Percentiles rank a stretch among this genome's conserved stretches.
These are phyloP conservation scores for Plemyria rubiginata DNA, from an alignment of 2,888 invertebrate genomes.

Conservation along the genomic window DNA sequence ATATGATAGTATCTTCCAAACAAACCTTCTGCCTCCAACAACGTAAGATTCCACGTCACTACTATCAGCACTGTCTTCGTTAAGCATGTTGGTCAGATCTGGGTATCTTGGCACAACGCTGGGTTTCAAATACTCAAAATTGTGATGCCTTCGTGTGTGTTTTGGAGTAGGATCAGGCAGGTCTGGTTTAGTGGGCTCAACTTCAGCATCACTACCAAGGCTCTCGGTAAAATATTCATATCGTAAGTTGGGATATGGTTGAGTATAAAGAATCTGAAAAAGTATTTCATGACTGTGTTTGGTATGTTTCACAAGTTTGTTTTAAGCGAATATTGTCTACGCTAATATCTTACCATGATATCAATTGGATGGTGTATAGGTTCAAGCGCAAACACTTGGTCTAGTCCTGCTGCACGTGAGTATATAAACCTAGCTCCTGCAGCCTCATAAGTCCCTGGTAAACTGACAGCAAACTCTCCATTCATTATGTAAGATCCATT, in stretches of 20 bases:
- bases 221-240: constrained; percentile 94
- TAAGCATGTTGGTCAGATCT: constrained; percentile 52
- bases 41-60: constrained; percentile 67
- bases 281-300: not conserved
- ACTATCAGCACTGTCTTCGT: constrained; percentile 50
- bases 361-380: constrained; percentile 91
- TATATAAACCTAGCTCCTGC: constrained; percentile 93
- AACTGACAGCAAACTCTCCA: constrained; percentile 91
- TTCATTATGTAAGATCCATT: constrained; percentile 93
- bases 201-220: constrained; percentile 68
- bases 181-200: constrained; percentile 59
- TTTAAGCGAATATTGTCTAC: no score
- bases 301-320: no score
- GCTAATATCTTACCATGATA: constrained; percentile 87
- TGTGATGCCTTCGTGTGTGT: constrained; percentile 72
- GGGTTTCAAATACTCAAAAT: constrained; percentile 57
- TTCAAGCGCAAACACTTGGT: constrained; percentile 91
- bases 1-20: constrained; percentile 92
- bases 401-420: constrained; percentile 89
- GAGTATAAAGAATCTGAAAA: constrained; percentile 91
- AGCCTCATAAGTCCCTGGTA: constrained; percentile 90
- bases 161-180: constrained; percentile 63
- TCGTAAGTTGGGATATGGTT: constrained; percentile 94
- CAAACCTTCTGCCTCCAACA: constrained; percentile 80
- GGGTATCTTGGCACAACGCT: constrained; percentile 48